Conservation (phyloP, 2,113 vertebrate genomes). For the Gorilla gorilla region DNA sequence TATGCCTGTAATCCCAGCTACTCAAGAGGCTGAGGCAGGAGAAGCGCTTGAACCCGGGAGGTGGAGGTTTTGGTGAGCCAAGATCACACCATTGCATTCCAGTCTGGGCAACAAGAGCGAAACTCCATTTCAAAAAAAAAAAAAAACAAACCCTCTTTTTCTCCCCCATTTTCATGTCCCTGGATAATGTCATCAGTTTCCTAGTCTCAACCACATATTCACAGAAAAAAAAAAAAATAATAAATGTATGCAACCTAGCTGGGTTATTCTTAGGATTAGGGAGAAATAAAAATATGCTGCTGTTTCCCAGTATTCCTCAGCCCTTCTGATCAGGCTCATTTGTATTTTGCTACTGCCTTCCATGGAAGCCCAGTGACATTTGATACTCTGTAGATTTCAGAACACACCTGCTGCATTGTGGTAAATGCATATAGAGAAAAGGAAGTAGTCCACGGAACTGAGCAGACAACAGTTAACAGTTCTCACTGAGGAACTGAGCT, state of each 20-base stretch:
- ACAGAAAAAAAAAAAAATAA: not conserved
- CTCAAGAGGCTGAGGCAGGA: too few species aligned
- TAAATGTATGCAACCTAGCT: not conserved
- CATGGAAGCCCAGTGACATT: slow-evolving; percentile 78
- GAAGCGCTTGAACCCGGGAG: too few species aligned
- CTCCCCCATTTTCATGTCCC: not conserved
- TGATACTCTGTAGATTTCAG: slow-evolving; percentile 81
- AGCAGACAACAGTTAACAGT: slow-evolving; percentile 73
- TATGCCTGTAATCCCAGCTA: too few species aligned
- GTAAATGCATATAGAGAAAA: slow-evolving; percentile 76
- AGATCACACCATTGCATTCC: too few species aligned
- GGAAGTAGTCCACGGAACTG: slow-evolving; percentile 51
- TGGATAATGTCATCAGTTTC: not conserved
- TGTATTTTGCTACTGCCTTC: slow-evolving; percentile 78
- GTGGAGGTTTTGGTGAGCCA: too few species aligned
- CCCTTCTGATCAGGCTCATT: slow-evolving; percentile 72
- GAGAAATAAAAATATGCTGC: not conserved
- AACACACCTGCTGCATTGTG: slow-evolving; percentile 80
- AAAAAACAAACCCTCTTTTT: not conserved
- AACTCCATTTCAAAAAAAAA: too few species aligned
- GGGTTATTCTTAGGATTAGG: slow-evolving; percentile 12
- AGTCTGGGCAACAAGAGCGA: too few species aligned
- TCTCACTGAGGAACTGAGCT: slow-evolving; percentile 74
- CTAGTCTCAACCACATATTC: not conserved
- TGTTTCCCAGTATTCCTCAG: slow-evolving; percentile 46